Percentiles rank a stretch among this genome's conserved stretches.
Evolutionary conservation across 1,140 invertebrate genomes (phyloP).

Genomic region (Hyposmocoma kahamanoa): DNA sequence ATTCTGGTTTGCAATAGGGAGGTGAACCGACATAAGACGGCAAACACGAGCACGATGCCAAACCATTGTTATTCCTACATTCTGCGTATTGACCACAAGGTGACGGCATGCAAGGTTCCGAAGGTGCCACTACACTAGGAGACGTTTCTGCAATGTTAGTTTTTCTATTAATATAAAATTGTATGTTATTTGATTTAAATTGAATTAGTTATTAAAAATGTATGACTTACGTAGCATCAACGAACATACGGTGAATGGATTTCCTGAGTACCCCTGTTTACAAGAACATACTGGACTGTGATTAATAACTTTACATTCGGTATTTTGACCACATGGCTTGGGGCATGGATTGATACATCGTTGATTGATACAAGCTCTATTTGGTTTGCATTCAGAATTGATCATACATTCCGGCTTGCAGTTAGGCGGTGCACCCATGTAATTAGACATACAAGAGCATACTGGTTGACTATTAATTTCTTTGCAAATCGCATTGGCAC

Average conservation of each 20-base stretch:
- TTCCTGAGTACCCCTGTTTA: conserved; percentile 73
- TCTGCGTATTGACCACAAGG: conserved; percentile 86
- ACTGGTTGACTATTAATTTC: conserved; percentile 70
- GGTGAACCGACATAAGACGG: conserved; percentile 80
- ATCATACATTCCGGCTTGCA: conserved; percentile 77
- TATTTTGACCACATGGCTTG: conserved; percentile 72
- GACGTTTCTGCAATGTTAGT: conserved; percentile 46
- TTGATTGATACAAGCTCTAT: conserved; percentile 77
- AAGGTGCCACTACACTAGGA: conserved; percentile 37
- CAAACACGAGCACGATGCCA: conserved; percentile 79
- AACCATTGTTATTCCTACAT: conserved; percentile 77
- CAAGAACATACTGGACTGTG: conserved; percentile 78
- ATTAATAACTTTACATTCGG: conserved; percentile 74
- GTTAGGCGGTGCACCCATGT: conserved; percentile 75
- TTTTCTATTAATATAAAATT: too few species aligned
- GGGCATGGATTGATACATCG: conserved; percentile 79
- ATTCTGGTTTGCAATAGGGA: conserved; percentile 76
- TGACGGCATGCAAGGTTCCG: conserved; percentile 84
- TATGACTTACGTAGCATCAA: conserved; percentile 75
- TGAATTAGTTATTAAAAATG: too few species aligned
- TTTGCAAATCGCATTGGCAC: conserved; percentile 51
- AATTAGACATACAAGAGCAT: conserved; percentile 77
- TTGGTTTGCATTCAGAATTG: conserved; percentile 78
- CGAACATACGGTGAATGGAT: conserved; percentile 75
- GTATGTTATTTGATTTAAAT: too few species aligned